Percentiles rank a stretch among this genome's conserved stretches.
phyloP scores from a whole-genome alignment of 2,797 vertebrate genomes.

The Microhierax caerulescens region DNA sequence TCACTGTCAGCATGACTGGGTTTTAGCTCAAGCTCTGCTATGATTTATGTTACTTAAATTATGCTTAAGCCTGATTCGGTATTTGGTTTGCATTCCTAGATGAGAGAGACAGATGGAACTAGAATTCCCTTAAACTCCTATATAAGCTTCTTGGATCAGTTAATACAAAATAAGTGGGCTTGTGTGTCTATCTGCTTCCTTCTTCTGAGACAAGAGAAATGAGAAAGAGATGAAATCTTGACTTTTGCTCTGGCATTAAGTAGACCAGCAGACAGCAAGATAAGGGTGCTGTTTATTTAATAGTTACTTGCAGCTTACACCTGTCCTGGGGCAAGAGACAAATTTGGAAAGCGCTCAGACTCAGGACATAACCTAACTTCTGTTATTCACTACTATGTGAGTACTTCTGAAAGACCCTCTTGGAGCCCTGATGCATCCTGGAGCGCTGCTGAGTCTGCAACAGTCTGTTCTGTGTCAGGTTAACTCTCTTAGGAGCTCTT shows the following conservation, averaged over 20 bases:
- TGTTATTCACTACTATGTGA: not conserved
- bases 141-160: not conserved
- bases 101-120: not conserved
- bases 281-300: not conserved
- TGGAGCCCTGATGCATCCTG: not conserved
- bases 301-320: not conserved
- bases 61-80: not conserved
- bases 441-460: accelerated
- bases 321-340: not conserved
- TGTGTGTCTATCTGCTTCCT: not conserved
- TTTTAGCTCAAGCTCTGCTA: slow-evolving; percentile 5
- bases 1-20: not conserved
- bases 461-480: not conserved
- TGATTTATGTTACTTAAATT: slow-evolving; percentile 19
- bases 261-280: not conserved
- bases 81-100: slow-evolving; percentile 4
- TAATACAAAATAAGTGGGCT: not conserved
- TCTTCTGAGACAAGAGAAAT: not conserved
- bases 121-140: slow-evolving; percentile 12
- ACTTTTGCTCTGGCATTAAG: not conserved
- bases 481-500: not conserved
- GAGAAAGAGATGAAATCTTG: not conserved
- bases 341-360: not conserved
- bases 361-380: not conserved
- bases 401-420: not conserved